These are phyloP conservation scores for Abscondita cerata DNA, from an alignment of 2,888 invertebrate genomes.

Conservation along the genomic window DNA sequence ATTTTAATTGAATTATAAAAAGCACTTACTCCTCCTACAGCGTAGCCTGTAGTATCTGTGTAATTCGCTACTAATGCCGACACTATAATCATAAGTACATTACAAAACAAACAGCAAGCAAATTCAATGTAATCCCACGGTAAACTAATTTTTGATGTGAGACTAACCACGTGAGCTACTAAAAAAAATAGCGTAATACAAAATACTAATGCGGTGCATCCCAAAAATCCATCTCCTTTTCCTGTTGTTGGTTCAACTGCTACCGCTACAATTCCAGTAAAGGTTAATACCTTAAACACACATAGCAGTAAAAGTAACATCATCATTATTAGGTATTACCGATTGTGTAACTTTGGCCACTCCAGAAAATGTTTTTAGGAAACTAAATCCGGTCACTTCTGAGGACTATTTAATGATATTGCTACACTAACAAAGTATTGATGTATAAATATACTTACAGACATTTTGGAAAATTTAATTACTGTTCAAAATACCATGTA, in stretches of 20 bases:
- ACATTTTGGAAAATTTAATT: too few species aligned
- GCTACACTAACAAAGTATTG: too few species aligned
- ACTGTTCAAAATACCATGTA: too few species aligned
- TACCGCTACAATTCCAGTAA: constrained; percentile 40
- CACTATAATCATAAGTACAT: constrained; percentile 38
- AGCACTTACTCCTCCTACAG: constrained; percentile 43
- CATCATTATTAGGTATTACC: too few species aligned
- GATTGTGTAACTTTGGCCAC: too few species aligned
- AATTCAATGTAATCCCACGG: constrained; percentile 43
- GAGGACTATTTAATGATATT: too few species aligned
- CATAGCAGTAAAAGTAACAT: neutral
- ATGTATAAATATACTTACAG: too few species aligned
- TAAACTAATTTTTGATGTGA: constrained; percentile 33
- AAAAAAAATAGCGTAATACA: constrained; percentile 36
- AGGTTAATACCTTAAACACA: constrained; percentile 40
- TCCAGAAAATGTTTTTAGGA: too few species aligned
- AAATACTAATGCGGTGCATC: constrained; percentile 38
- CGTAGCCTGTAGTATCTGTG: constrained; percentile 22
- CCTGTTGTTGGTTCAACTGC: constrained; percentile 10
- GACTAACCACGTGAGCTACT: constrained; percentile 32
- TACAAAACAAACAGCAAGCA: constrained; percentile 33
- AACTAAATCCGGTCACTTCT: too few species aligned
- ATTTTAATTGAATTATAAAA: constrained; percentile 1
- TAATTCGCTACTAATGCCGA: constrained; percentile 26
- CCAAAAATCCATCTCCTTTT: constrained; percentile 41